Evolutionary conservation across 2,797 vertebrate genomes (phyloP).

Genomic region (Scolopax bukidnonensis): DNA sequence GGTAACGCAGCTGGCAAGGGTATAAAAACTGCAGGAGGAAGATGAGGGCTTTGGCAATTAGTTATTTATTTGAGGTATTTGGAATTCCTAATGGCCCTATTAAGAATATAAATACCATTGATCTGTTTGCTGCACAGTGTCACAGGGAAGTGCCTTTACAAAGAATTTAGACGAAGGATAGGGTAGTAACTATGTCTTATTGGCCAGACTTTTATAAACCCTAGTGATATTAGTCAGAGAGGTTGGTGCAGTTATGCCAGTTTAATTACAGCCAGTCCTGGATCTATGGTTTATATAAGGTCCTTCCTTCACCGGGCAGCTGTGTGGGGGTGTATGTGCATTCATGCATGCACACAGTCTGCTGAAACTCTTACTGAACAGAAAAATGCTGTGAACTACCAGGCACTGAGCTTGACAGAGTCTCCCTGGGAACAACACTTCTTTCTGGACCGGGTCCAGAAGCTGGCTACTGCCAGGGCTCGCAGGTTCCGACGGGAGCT

Average conservation of each 20-base stretch:
- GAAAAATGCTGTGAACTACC: neutral
- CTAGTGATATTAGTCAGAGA: neutral
- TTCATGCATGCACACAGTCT: accelerated
- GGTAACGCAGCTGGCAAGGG: neutral
- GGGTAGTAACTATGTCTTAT: neutral
- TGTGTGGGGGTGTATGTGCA: neutral
- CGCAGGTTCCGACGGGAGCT: accelerated
- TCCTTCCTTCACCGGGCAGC: neutral
- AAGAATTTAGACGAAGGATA: neutral
- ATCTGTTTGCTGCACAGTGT: neutral
- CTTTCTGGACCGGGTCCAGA: neutral
- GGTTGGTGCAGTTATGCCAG: neutral
- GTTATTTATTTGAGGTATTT: neutral
- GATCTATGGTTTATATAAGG: neutral
- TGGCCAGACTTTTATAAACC: neutral
- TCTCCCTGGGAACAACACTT: accelerated
- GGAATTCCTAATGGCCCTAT: neutral
- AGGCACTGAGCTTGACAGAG: neutral
- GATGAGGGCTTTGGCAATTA: neutral
- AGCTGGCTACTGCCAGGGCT: neutral
- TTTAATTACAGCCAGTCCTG: neutral
- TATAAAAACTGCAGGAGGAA: neutral
- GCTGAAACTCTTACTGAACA: neutral
- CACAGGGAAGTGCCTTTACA: neutral
- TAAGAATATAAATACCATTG: neutral